These are phyloP conservation scores for Actinernus sp. DNA, from an alignment of 92 coral and sea anemone genomes.

Conservation along the genomic window DNA sequence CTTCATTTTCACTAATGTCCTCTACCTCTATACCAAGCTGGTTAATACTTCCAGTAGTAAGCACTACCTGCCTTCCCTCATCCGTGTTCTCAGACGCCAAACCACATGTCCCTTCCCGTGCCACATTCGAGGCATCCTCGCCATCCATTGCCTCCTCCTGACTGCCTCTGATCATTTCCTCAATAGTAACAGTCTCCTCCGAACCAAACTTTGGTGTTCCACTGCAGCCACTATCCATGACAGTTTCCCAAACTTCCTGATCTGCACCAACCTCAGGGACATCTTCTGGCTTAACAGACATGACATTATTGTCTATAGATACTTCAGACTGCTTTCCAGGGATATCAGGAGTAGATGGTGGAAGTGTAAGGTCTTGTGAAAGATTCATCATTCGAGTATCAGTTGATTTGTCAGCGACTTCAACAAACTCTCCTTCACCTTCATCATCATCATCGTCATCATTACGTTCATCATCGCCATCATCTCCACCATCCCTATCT, in stretches of 20 bases:
- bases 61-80: slow-evolving; percentile 44
- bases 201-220: slow-evolving; percentile 24
- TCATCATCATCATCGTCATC: slow-evolving; percentile 7
- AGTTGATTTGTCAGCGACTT: slow-evolving; percentile 63
- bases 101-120: slow-evolving; percentile 14
- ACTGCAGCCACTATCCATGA: slow-evolving; percentile 85
- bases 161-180: slow-evolving; percentile 50
- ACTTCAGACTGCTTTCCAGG: neutral
- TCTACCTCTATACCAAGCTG: slow-evolving; percentile 90
- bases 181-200: slow-evolving; percentile 52
- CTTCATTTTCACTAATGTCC: slow-evolving; percentile 92
- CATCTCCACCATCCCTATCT: slow-evolving; percentile 7
- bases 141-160: slow-evolving; percentile 48
- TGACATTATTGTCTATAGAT: slow-evolving; percentile 9
- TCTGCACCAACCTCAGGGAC: slow-evolving; percentile 41
- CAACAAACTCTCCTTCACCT: slow-evolving; percentile 49
- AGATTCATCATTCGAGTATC: slow-evolving; percentile 25
- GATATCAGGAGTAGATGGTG: neutral
- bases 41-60: slow-evolving; percentile 62
- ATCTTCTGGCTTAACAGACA: slow-evolving; percentile 32
- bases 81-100: slow-evolving; percentile 13
- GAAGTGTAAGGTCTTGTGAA: neutral
- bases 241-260: slow-evolving; percentile 94
- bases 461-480: slow-evolving; percentile 21
- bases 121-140: neutral